Base-by-base conservation (phyloP, 2,888 invertebrate species). In the Xiphydria camelus region DNA sequence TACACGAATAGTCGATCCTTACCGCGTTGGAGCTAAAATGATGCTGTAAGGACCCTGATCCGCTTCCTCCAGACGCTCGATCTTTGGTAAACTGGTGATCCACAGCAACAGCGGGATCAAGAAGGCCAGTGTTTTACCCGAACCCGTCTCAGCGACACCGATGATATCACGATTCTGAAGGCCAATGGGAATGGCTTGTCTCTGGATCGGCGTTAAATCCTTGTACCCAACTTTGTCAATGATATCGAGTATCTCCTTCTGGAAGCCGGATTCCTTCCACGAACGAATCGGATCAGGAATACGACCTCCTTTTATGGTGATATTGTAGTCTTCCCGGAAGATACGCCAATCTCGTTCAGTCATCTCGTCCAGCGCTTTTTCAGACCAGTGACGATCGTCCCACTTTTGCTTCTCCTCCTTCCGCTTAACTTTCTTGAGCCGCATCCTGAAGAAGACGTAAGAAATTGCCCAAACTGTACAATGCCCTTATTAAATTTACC, bases 301-400 rank as follows among this genome's bases (percentile, higher is more conserved):
- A 69, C 83, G 88, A 1, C 99, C 99, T 55, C 96, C 96, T 77
- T 99, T 99, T 49, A 98, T 92, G 2, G 95, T 91, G 41, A 99
- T 97, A 71, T 95, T 99, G 75, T 96, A 99, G 78, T 99, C 99
- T 77, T 99, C 99, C 54, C 97, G 84, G 75, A 99, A 99, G 65
- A 99, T 99, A 76, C 99, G 86, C 99, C 99, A 99, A 80, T 99
- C 99, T 63, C 99, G 83, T 75, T 99, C 98, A 0, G 92, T 94
- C 99, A 99, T 99, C 76, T 98, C 96, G 39, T 87, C 86, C 1
- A 88, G 78, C 6, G 87, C 87, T 74, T 99, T 99, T 67, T 98
- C 96, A 3, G 92, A 90, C 99, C 99, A 99, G 76, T 99, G 99
- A 4, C 99, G 84, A 73, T 99, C 98, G 76, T 99, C 99, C 93